Evolutionary conservation across 2,113 vertebrate genomes (phyloP).

Genomic region (Amphiprion ocellaris): DNA sequence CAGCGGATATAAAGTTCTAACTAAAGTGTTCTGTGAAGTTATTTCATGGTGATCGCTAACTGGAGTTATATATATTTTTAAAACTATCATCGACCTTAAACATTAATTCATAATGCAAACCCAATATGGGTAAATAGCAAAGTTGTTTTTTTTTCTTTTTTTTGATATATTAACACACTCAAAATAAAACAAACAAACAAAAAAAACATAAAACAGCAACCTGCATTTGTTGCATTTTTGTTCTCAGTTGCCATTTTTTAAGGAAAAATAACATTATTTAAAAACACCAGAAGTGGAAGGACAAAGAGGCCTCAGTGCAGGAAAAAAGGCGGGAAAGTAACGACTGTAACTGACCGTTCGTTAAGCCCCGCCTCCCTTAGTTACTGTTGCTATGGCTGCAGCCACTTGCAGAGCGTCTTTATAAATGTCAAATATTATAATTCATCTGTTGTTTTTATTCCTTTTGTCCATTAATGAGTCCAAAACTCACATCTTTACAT

Average conservation of each 20-base stretch:
- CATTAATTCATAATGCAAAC: conserved; percentile 57
- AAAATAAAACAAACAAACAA: background rate
- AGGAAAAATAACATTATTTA: background rate
- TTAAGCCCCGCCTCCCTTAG: conserved; percentile 27
- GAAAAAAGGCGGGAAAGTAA: conserved; percentile 7
- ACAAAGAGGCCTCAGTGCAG: conserved; percentile 42
- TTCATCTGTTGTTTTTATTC: too few relatives aligned
- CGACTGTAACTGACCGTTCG: background rate
- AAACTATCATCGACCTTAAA: conserved; percentile 18
- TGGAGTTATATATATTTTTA: conserved; percentile 37
- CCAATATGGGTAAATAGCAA: conserved; percentile 79
- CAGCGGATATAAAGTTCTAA: background rate
- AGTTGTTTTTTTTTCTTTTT: background rate
- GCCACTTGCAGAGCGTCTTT: too few relatives aligned
- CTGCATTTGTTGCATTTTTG: background rate
- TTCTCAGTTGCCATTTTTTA: conserved; percentile 7
- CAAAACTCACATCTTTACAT: too few relatives aligned
- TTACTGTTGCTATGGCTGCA: conserved; percentile 9
- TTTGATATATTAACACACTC: conserved; percentile 3
- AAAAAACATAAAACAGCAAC: conserved; percentile 15
- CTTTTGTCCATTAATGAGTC: too few relatives aligned
- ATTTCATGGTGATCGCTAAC: conserved; percentile 16
- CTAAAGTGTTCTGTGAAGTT: background rate
- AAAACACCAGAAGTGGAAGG: background rate
- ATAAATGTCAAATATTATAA: too few relatives aligned